Evolutionary conservation across 2,888 invertebrate genomes (phyloP), one percentile per base, ranked within the genome.

Genomic region (Tribolium freemani): DNA sequence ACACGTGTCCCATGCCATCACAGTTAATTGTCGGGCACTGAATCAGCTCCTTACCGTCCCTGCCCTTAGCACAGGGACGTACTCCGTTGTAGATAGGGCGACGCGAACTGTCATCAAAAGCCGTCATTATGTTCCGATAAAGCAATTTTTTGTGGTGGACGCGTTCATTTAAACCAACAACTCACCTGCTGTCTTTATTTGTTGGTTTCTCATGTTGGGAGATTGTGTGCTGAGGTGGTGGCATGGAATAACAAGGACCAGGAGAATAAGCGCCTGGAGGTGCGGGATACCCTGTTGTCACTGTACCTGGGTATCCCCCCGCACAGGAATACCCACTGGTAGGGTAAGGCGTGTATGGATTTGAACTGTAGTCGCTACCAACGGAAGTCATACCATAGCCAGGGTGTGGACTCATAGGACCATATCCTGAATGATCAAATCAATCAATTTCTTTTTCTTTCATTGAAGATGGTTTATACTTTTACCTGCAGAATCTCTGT

Each of bases 1-100:
- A 94, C 86, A 94, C 90, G 90, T 96, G 95, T 84, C 95, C 95
- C 88, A 93, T 91, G 82, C 95, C 95, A 89, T 95, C 94, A 90
- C 95, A 95, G 89, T 89, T 89, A 84, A 89, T 88, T 81, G 93
- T 93, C 76, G 94, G 94, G 86, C 94, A 94, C 88, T 93, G 93
- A 87, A 94, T 90, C 86, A 93, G 90, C 88, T 93, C 93, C 88
- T 91, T 91, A 84, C 90, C 90, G 85, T 92, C 92, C 85, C 91
- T 90, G 83, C 90, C 88, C 86, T 91, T 89, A 87, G 86, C 84
- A 69, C 80, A 86, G 84, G 82, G 85, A 75, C 77, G 79, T 67
- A 74, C 74, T 74, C 77, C 77, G 76, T 66, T 69, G 75, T 71
- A 75, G 77, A 71, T 73, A 78, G 76, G 75, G 60, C 77, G 76